Percentiles rank a stretch among this genome's conserved stretches.
phyloP scores from a whole-genome alignment of 2,113 vertebrate species.

The Mesocricetus auratus region DNA sequence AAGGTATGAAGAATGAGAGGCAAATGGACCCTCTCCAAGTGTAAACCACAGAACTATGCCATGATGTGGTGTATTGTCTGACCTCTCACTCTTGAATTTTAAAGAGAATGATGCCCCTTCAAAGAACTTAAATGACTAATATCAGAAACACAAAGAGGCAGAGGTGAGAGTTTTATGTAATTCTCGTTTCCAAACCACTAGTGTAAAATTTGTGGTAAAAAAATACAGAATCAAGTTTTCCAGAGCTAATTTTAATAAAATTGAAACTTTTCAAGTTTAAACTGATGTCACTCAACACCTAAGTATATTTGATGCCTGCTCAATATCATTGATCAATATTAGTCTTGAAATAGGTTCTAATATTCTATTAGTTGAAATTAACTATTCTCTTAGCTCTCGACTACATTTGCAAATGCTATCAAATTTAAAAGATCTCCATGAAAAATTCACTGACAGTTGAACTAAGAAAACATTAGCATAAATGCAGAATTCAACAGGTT shows the following conservation, averaged over 20 bases:
- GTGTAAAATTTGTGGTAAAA: not conserved
- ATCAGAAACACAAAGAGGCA: constrained; percentile 26
- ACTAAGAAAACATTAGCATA: constrained; percentile 15
- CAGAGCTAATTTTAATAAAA: constrained; percentile 35
- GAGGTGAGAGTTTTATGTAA: not conserved
- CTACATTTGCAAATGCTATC: constrained; percentile 13
- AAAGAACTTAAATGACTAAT: constrained; percentile 25
- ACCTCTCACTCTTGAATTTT: constrained; percentile 27
- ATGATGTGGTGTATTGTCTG: not conserved
- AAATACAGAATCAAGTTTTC: constrained; percentile 45
- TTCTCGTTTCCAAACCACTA: constrained; percentile 33
- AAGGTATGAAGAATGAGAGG: not conserved
- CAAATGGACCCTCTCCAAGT: not conserved
- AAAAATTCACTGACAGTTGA: not conserved
- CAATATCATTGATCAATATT: not conserved
- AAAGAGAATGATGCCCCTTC: not conserved
- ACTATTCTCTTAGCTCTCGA: not conserved
- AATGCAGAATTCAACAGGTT: constrained; percentile 14
- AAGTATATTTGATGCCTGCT: not conserved
- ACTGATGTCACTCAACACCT: not conserved
- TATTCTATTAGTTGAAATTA: constrained; percentile 37
- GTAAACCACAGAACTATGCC: constrained; percentile 28
- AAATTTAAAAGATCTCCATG: not conserved
- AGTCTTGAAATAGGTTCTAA: constrained; percentile 41
- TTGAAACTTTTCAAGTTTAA: constrained; percentile 6